Base-by-base conservation (phyloP, 2,113 vertebrate species). In the Triplophysa dalaica region DNA sequence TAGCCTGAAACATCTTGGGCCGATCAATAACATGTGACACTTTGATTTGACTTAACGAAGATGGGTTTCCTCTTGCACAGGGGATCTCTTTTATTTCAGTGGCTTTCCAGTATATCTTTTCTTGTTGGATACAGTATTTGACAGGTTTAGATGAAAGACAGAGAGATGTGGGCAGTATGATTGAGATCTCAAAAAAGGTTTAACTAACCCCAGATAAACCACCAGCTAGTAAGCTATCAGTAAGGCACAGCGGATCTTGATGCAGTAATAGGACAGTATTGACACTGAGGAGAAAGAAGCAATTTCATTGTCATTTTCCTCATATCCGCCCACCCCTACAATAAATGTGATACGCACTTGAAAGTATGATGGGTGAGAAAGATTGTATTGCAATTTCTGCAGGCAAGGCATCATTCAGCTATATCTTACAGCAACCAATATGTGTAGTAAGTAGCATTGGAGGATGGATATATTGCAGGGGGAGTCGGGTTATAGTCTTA, bases 11-110 rank as follows among this genome's bases (percentile, higher is more conserved):
- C n/a, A 52, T 38, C 21, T 38, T 73, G 68, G 4, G 16, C 24
- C 29, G 70, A 77, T 68, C 63, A 73, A 79, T 58, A 52, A 14
- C 21, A 24, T 17, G 10, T 77, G 43, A 62, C 75, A 68, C 52
- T 81, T 60, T 43, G 19, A 65, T 77, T 78, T 52, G 38, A 43
- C 62, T 62, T 79, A 77, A 77, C 77, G 67, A 85, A 78, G 75
- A 38, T 33, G 43, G 10, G 24, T 68, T 79, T 68, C 45, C 52
- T 63, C 13, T 65, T 22, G 41, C 21, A 26, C 33, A 60, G 21
- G 41, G 14, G 69, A 74, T 16, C 29, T 56, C 26, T 56, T 26
- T 56, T 72, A 70, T 52, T 70, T 10, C 10, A 50, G 6, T 69
- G 41, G 43, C 45, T 17, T 54, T 38, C 33, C 6, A 38, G 6